Conservation (phyloP, 37 sponge, comb jelly and placozoan species). For the Axinella damicornis region DNA sequence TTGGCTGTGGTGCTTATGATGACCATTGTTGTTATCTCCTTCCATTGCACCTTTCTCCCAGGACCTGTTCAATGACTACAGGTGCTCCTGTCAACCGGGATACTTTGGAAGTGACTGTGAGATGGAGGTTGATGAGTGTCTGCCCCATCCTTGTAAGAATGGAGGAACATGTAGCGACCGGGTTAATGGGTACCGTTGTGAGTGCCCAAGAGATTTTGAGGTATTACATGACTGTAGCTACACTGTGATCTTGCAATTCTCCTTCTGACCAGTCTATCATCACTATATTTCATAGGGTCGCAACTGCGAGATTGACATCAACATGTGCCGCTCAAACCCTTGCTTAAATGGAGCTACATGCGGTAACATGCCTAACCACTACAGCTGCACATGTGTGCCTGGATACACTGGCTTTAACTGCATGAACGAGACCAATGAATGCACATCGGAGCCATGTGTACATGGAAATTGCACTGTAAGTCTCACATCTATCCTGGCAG, state of each 20-base stretch:
- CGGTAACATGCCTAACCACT: slow-evolving; percentile 15
- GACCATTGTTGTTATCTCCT: not conserved
- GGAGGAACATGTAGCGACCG: slow-evolving; percentile 74
- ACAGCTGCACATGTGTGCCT: slow-evolving; percentile 38
- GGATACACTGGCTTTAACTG: slow-evolving; percentile 51
- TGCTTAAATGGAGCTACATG: slow-evolving; percentile 51
- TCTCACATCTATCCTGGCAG: too few species aligned
- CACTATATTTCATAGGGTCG: slow-evolving; percentile 1
- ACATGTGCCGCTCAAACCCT: slow-evolving; percentile 38
- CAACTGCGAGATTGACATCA: slow-evolving; percentile 38
- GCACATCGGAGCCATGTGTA: too few species aligned
- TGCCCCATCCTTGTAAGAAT: slow-evolving; percentile 61
- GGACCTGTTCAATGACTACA: slow-evolving; percentile 40
- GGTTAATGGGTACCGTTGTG: slow-evolving; percentile 45
- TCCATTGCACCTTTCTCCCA: not conserved
- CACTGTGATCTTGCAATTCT: too few species aligned
- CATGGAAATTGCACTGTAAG: too few species aligned
- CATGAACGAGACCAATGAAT: too few species aligned
- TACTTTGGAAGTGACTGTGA: slow-evolving; percentile 75
- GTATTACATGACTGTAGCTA: slow-evolving; percentile 18
- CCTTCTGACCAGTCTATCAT: too few species aligned
- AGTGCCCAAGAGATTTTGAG: slow-evolving; percentile 44
- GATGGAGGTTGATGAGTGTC: slow-evolving; percentile 63
- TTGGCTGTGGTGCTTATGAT: not conserved
- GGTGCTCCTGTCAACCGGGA: slow-evolving; percentile 66